A percentile compares a stretch with the other conserved stretches of the same genome.
phyloP scores from a whole-genome alignment of 2,888 invertebrate species.

The Synergus itoensis region DNA sequence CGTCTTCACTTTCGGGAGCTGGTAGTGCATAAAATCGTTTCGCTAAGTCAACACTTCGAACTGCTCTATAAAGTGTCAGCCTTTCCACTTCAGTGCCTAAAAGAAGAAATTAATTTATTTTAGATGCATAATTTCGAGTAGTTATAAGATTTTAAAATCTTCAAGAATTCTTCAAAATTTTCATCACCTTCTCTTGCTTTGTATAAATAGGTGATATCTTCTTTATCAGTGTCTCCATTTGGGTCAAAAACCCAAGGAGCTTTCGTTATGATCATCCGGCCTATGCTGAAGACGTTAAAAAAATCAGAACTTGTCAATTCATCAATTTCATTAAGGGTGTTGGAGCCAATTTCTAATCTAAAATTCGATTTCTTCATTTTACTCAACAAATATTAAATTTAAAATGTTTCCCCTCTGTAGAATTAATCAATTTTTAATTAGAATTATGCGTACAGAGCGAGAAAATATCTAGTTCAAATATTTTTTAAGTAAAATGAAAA shows the following conservation, averaged over 20 bases:
- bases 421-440: too few species aligned
- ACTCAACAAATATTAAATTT: too few species aligned
- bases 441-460: too few species aligned
- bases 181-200: constrained; percentile 84
- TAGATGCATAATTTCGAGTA: background rate
- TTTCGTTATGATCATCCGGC: constrained; percentile 87
- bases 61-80: constrained; percentile 87
- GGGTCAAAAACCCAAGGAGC: constrained; percentile 86
- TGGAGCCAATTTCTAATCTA: too few species aligned
- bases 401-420: too few species aligned
- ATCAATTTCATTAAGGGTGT: too few species aligned
- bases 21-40: constrained; percentile 84
- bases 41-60: constrained; percentile 83
- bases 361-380: too few species aligned
- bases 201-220: constrained; percentile 85
- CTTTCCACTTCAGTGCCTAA: constrained; percentile 85
- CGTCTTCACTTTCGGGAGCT: constrained; percentile 80
- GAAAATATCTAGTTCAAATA: too few species aligned
- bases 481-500: too few species aligned
- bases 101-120: constrained; percentile 6
- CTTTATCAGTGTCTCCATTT: constrained; percentile 85
- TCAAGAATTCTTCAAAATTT: background rate
- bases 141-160: background rate
- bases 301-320: constrained; percentile 9
- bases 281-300: constrained; percentile 80